These are phyloP conservation scores for Muschampia plurimacula DNA, from an alignment of 2,888 invertebrate species.

Conservation along the genomic window DNA sequence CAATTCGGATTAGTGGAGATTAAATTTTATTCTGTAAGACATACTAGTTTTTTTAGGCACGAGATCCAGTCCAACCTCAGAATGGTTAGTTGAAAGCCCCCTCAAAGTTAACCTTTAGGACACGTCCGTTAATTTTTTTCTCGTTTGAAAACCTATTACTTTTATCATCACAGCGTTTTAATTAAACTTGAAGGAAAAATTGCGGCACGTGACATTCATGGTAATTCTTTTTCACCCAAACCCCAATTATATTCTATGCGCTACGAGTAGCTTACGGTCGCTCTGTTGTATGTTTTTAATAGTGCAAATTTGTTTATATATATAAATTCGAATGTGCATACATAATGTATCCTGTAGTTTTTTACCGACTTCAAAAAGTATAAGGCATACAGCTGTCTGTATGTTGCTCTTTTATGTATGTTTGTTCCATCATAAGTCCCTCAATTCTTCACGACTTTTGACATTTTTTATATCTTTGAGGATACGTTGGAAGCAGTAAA, in stretches of 20 bases:
- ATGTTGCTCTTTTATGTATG: too few species aligned
- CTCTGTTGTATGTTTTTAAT: neutral
- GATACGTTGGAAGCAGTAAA: too few species aligned
- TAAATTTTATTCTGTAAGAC: too few species aligned
- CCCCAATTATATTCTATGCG: constrained; percentile 24
- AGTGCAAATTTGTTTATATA: neutral
- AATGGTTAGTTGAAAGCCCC: neutral
- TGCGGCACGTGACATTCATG: constrained; percentile 28
- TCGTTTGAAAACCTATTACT: constrained; percentile 26
- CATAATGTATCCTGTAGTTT: too few species aligned
- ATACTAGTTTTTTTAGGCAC: too few species aligned
- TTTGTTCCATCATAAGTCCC: too few species aligned
- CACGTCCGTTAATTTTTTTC: constrained; percentile 6
- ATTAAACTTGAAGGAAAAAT: constrained; percentile 30
- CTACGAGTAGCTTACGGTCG: neutral
- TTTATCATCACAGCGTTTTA: constrained; percentile 32
- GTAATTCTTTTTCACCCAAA: constrained; percentile 14
- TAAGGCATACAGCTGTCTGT: too few species aligned
- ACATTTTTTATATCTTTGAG: too few species aligned
- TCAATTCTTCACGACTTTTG: too few species aligned
- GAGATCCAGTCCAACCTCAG: too few species aligned
- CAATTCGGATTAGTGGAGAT: too few species aligned
- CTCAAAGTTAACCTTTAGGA: neutral
- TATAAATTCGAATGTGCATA: too few species aligned
- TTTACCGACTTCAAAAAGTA: neutral